Evolutionary conservation across 2,797 vertebrate genomes (phyloP).

Genomic region (Tapirus indicus): DNA sequence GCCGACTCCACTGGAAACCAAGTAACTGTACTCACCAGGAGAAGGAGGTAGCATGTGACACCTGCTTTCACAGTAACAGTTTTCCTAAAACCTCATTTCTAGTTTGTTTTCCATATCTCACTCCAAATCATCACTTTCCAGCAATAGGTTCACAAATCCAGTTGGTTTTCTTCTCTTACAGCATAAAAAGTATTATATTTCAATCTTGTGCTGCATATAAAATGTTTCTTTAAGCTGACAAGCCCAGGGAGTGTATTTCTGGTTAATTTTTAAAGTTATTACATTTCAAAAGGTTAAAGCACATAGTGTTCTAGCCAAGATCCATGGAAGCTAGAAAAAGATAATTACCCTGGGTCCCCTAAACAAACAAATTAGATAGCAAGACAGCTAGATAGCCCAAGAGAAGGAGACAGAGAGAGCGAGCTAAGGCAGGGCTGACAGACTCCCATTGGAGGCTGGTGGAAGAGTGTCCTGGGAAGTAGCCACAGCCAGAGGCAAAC

Average conservation of each 20-base stretch:
- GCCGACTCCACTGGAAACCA: background rate
- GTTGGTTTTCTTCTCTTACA: background rate
- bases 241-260: background rate
- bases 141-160: slow-evolving; percentile 30
- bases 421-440: background rate
- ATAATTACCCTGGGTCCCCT: background rate
- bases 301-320: background rate
- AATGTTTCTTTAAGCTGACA: background rate
- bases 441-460: background rate
- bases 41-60: background rate
- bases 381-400: background rate
- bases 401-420: fast-evolving
- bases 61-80: slow-evolving; percentile 34
- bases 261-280: slow-evolving; percentile 52
- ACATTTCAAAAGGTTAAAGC: slow-evolving; percentile 14
- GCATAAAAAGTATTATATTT: background rate
- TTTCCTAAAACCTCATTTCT: slow-evolving; percentile 20
- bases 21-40: background rate
- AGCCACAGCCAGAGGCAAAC: background rate
- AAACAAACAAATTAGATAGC: background rate
- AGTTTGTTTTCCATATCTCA: slow-evolving; percentile 30
- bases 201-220: background rate
- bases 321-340: background rate
- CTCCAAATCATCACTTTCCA: slow-evolving; percentile 33
- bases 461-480: background rate